A percentile compares a stretch with the other conserved stretches of the same genome.
These are phyloP conservation scores for silkworm (Bombyx mori) DNA, from an alignment of 1,140 invertebrate species.

Conservation along the genomic window DNA sequence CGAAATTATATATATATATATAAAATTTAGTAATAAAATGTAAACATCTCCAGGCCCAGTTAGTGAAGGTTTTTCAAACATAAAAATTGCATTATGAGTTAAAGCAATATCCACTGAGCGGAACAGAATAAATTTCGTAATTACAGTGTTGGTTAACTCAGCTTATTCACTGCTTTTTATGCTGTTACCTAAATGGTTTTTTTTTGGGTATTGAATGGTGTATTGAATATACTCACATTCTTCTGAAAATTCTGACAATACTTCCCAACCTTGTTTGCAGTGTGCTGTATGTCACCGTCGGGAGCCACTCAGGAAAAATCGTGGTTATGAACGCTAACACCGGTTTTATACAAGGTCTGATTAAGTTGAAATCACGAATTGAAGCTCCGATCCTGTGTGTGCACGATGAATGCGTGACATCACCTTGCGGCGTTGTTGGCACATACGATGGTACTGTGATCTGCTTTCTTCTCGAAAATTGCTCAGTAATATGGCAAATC, in stretches of 20 bases:
- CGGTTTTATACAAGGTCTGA: slow-evolving; percentile 45
- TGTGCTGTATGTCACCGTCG: slow-evolving; percentile 50
- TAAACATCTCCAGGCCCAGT: background rate
- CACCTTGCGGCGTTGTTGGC: slow-evolving; percentile 66
- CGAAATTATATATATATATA: background rate
- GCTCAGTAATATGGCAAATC: slow-evolving; percentile 75
- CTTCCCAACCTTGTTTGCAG: slow-evolving; percentile 17
- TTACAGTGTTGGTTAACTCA: slow-evolving; percentile 1
- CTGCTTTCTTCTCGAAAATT: slow-evolving; percentile 71
- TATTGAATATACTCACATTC: too few relatives aligned
- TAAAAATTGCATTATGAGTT: too few relatives aligned
- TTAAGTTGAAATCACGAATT: slow-evolving; percentile 45
- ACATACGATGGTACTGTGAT: slow-evolving; percentile 79
- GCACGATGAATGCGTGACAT: slow-evolving; percentile 12
- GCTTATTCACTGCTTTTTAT: background rate
- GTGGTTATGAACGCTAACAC: slow-evolving; percentile 65
- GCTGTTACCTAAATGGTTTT: too few relatives aligned
- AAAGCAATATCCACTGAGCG: too few relatives aligned
- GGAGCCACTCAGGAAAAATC: slow-evolving; percentile 73
- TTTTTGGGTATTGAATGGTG: too few relatives aligned
- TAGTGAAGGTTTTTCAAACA: background rate
- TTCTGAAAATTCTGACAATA: too few relatives aligned
- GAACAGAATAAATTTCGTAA: too few relatives aligned
- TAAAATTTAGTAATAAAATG: background rate
- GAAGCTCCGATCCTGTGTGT: slow-evolving; percentile 54